A percentile compares a stretch with the other conserved stretches of the same genome.
phyloP scores from a whole-genome alignment of 2,888 invertebrate genomes.

The Rhagium mordax region DNA sequence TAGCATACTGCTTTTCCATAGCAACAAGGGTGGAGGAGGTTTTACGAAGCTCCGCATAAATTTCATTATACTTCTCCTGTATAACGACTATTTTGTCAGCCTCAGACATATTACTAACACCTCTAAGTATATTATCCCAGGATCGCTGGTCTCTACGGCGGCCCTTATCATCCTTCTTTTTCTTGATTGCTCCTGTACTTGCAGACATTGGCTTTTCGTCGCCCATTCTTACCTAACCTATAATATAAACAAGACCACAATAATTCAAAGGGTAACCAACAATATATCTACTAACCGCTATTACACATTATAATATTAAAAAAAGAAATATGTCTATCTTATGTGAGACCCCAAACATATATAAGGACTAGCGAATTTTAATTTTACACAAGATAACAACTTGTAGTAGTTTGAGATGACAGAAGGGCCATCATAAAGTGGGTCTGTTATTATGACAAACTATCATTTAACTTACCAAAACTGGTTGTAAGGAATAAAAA shows the following conservation, averaged over 20 bases:
- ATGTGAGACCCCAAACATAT: not conserved
- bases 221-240: constrained; percentile 15
- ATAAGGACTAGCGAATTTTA: not conserved
- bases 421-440: not conserved
- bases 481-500: not conserved
- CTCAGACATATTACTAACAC: constrained; percentile 73
- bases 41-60: constrained; percentile 80
- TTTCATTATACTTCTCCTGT: constrained; percentile 83
- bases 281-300: not conserved
- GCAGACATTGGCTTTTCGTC: constrained; percentile 18
- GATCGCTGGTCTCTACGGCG: constrained; percentile 72
- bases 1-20: constrained; percentile 68
- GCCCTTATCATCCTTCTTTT: constrained; percentile 50
- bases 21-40: constrained; percentile 68
- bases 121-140: constrained; percentile 79
- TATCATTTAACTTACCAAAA: constrained; percentile 3
- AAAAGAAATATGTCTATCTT: not conserved
- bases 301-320: not conserved
- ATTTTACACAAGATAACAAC: not conserved
- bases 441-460: not conserved
- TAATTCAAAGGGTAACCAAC: not conserved
- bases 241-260: not conserved
- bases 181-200: constrained; percentile 21
- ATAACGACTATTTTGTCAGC: constrained; percentile 82
- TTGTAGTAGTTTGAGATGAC: not conserved